A percentile compares a stretch with the other conserved stretches of the same genome.
These are phyloP conservation scores for Pseudomyrmex concolor DNA, from an alignment of 1,140 invertebrate species.

Conservation along the genomic window DNA sequence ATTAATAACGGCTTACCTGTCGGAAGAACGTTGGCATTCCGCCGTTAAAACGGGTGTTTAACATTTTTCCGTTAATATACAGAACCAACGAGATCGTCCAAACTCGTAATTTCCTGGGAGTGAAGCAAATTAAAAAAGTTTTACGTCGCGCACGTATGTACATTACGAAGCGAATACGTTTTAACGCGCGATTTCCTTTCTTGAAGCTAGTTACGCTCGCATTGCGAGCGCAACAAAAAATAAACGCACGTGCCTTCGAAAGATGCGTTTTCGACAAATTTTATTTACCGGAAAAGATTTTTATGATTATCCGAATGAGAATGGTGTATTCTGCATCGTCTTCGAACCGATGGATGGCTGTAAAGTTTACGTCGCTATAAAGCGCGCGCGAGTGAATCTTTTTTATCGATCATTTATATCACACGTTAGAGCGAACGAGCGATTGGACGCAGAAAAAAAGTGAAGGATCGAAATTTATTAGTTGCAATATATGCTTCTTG, in stretches of 20 bases:
- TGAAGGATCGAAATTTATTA: slow-evolving; percentile 27
- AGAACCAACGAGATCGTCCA: not conserved
- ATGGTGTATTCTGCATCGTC: slow-evolving; percentile 19
- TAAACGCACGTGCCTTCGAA: not conserved
- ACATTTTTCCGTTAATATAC: slow-evolving; percentile 17
- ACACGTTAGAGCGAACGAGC: not conserved
- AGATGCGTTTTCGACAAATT: slow-evolving; percentile 22
- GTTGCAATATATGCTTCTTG: not conserved
- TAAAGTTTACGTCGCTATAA: slow-evolving; percentile 52
- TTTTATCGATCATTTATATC: slow-evolving; percentile 37
- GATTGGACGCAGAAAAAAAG: not conserved
- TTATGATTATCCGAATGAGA: slow-evolving; percentile 50
- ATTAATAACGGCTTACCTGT: slow-evolving; percentile 17
- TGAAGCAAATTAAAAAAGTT: not conserved
- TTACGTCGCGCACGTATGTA: not conserved
- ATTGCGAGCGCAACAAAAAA: not conserved
- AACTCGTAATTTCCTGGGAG: slow-evolving; percentile 29
- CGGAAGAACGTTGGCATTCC: not conserved
- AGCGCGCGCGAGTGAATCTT: slow-evolving; percentile 29
- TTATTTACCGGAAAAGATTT: slow-evolving; percentile 46
- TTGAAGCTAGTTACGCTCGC: not conserved
- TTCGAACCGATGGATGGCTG: slow-evolving; percentile 5
- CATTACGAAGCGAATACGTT: slow-evolving; percentile 30
- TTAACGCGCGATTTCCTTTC: slow-evolving; percentile 31
- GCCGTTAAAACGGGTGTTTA: slow-evolving; percentile 22